Evolutionary conservation across 2,888 invertebrate species (phyloP).

Genomic region (Prenolepis imparis): DNA sequence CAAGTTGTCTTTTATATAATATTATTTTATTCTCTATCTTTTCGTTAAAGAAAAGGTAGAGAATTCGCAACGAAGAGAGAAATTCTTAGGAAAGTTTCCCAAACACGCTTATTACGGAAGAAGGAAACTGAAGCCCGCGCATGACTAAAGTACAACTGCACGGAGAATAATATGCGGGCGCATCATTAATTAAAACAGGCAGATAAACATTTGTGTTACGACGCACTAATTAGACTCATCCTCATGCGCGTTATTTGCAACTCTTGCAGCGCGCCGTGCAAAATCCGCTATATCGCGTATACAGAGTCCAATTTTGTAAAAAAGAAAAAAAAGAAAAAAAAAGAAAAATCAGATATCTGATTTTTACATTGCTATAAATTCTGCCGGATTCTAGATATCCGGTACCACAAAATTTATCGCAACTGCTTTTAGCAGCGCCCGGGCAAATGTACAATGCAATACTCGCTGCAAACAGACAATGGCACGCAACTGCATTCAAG

Average conservation of each 20-base stretch:
- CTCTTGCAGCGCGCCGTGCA: constrained; percentile 12
- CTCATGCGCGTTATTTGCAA: constrained; percentile 39
- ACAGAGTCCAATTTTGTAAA: constrained; percentile 29
- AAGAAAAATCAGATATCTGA: constrained; percentile 30
- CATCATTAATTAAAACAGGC: constrained; percentile 46
- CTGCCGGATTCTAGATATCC: constrained; percentile 26
- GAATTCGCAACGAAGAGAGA: background rate
- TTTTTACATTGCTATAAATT: constrained; percentile 53
- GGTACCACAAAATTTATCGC: constrained; percentile 36
- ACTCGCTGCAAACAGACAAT: constrained; percentile 25
- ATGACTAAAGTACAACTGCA: background rate
- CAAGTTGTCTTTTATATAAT: too few species aligned
- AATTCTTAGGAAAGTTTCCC: background rate
- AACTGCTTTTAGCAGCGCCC: constrained; percentile 43
- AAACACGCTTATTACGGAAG: constrained; percentile 30
- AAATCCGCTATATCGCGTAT: constrained; percentile 23
- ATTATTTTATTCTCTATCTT: too few species aligned
- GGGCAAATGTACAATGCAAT: constrained; percentile 23
- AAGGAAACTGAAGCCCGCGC: constrained; percentile 35
- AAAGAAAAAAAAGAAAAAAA: constrained; percentile 17
- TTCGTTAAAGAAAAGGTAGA: background rate
- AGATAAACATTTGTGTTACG: constrained; percentile 51
- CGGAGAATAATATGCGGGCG: constrained; percentile 31
- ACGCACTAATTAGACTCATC: constrained; percentile 48
- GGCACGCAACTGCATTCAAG: constrained; percentile 32